Conservation (phyloP, 2,113 vertebrate genomes). For the Podilymbus podiceps region DNA sequence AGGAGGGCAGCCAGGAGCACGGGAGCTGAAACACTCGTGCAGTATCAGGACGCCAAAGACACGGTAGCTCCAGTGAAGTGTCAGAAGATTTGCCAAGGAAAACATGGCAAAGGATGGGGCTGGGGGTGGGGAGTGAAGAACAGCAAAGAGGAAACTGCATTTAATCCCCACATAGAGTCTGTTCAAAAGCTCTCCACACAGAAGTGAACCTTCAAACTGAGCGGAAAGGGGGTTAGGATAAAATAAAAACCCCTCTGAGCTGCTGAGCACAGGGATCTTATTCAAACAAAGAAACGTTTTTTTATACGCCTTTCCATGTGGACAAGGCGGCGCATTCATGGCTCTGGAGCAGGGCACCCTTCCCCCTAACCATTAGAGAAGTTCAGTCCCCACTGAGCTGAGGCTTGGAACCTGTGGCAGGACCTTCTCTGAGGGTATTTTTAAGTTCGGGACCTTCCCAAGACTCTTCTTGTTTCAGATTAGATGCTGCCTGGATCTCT, state of each 20-base stretch:
- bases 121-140: neutral
- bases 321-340: slow-evolving; percentile 55
- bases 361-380: neutral
- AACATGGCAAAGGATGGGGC: slow-evolving; percentile 26
- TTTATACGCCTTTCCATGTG: neutral
- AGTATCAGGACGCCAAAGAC: slow-evolving; percentile 27
- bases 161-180: neutral
- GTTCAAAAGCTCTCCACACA: neutral
- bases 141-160: slow-evolving; percentile 35
- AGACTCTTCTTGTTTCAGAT: neutral
- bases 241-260: slow-evolving; percentile 31
- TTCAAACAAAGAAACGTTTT: slow-evolving; percentile 17
- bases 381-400: neutral
- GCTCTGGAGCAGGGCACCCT: neutral
- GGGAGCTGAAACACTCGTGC: slow-evolving; percentile 5
- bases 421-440: neutral
- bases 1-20: neutral
- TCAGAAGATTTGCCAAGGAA: slow-evolving; percentile 64
- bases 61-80: neutral
- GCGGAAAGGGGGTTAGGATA: neutral
- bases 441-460: neutral
- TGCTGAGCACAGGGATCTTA: neutral
- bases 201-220: neutral
- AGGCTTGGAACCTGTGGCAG: neutral
- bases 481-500: neutral